Conservation (phyloP, 2,888 invertebrate species). For the Lobophora halterata region DNA sequence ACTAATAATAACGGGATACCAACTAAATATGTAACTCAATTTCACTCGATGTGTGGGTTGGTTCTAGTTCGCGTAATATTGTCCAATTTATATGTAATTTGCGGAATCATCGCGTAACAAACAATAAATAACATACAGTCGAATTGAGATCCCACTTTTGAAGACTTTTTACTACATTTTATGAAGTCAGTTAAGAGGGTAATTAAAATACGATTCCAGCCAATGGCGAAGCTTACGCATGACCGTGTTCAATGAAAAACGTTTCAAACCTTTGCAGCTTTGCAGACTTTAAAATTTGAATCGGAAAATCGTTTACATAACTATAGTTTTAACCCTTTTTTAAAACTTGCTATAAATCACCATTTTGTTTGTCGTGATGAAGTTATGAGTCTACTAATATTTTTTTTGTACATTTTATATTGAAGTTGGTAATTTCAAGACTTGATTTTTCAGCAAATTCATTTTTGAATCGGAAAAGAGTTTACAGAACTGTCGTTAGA, state of each 20-base stretch:
- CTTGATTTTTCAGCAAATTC: neutral
- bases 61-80: too few species aligned
- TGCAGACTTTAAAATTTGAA: conserved; percentile 3
- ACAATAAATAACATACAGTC: too few species aligned
- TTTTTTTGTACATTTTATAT: neutral
- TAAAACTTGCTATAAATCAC: neutral
- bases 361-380: conserved; percentile 7
- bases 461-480: too few species aligned
- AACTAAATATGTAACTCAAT: too few species aligned
- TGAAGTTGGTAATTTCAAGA: neutral
- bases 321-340: conserved; percentile 4
- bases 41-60: too few species aligned
- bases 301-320: conserved; percentile 14
- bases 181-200: too few species aligned
- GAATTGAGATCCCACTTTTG: too few species aligned
- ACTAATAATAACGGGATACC: too few species aligned
- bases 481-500: too few species aligned
- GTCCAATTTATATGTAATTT: too few species aligned
- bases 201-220: neutral
- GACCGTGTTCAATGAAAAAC: conserved; percentile 5
- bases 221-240: neutral
- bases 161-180: too few species aligned
- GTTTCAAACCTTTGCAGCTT: too few species aligned
- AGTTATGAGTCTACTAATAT: conserved; percentile 7
- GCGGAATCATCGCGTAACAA: neutral